Conservation (phyloP, 2,113 vertebrate species). For the Dolichotis patagonum region DNA sequence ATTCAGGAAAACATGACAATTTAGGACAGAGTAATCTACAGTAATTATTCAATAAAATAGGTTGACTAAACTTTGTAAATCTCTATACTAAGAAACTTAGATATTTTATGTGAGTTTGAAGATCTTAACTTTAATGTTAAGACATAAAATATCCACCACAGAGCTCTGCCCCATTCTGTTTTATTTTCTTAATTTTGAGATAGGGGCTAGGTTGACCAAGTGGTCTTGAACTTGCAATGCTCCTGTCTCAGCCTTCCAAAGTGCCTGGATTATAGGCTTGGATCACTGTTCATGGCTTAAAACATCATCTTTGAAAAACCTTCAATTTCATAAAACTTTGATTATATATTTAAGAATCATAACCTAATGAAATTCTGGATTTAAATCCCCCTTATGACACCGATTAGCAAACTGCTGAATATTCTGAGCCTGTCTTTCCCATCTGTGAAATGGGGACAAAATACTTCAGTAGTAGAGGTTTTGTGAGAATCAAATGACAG, state of each 20-base stretch:
- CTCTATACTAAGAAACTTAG: background rate
- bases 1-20: background rate
- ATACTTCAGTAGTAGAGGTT: constrained; percentile 7
- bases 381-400: constrained; percentile 19
- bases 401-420: background rate
- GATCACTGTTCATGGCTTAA: background rate
- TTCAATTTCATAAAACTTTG: constrained; percentile 11
- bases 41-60: constrained; percentile 32
- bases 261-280: background rate
- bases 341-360: background rate
- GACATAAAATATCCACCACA: background rate
- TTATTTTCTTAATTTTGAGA: background rate
- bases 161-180: background rate
- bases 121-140: constrained; percentile 15
- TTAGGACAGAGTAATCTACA: background rate
- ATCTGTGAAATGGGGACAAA: constrained; percentile 13
- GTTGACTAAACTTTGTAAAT: constrained; percentile 22
- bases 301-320: constrained; percentile 21
- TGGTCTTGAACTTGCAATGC: background rate
- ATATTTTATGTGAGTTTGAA: background rate
- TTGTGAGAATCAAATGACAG: constrained; percentile 32
- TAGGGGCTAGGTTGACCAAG: background rate
- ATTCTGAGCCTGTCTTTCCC: background rate
- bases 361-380: background rate
- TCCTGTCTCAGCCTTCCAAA: background rate